Conservation (phyloP, 2,888 invertebrate species). For the Dicycla oo region DNA sequence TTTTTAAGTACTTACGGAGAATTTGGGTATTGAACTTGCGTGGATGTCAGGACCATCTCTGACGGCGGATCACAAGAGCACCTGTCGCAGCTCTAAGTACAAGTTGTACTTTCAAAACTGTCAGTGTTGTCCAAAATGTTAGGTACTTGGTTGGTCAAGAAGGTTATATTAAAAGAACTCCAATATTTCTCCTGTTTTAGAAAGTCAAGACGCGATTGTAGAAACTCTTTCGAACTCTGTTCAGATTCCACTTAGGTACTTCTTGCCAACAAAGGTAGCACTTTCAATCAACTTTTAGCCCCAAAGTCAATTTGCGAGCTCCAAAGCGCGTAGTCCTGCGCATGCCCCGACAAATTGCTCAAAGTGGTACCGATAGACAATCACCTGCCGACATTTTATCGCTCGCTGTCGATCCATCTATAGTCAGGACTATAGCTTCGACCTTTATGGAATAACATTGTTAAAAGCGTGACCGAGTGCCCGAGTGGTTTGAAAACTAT, state of each 20-base stretch:
- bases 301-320: constrained; percentile 48
- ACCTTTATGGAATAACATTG: constrained; percentile 32
- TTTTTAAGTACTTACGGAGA: constrained; percentile 4
- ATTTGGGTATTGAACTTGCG: constrained; percentile 12
- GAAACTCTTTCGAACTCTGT: constrained; percentile 16
- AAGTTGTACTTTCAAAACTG: neutral
- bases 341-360: constrained; percentile 72
- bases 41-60: neutral
- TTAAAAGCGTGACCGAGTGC: constrained; percentile 26
- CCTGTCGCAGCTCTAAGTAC: too few relatives aligned
- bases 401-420: constrained; percentile 37
- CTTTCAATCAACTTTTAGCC: constrained; percentile 54
- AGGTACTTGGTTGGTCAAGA: too few relatives aligned
- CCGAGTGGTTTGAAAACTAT: constrained; percentile 4
- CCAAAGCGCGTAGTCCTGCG: constrained; percentile 31
- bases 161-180: too few relatives aligned
- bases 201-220: neutral
- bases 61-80: neutral
- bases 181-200: neutral
- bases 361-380: constrained; percentile 71
- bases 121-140: too few relatives aligned
- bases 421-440: constrained; percentile 29
- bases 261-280: constrained; percentile 35
- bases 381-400: constrained; percentile 67
- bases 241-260: constrained; percentile 23